These are phyloP conservation scores for Strix uralensis DNA, from an alignment of 2,113 vertebrate genomes.

Conservation along the genomic window DNA sequence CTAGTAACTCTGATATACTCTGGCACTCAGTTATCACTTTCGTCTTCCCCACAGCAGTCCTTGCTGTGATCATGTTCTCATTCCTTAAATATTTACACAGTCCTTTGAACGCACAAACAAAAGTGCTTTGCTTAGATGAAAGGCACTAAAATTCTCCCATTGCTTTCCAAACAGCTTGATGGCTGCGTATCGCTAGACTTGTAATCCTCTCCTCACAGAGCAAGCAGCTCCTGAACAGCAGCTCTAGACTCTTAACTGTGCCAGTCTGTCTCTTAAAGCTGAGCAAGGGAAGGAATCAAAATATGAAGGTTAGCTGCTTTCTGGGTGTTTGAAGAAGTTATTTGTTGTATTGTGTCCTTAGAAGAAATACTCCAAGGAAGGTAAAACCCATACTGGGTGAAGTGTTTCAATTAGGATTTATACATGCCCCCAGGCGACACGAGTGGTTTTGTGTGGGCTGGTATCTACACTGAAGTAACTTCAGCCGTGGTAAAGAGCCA, in stretches of 20 bases:
- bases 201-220: neutral
- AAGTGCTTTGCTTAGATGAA: constrained; percentile 2
- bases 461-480: neutral
- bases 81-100: constrained; percentile 51
- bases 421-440: fast-evolving
- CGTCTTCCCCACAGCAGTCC: neutral
- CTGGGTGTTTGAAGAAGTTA: neutral
- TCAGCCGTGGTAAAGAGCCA: neutral
- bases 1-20: neutral
- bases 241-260: neutral
- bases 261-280: neutral
- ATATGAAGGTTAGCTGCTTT: neutral
- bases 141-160: neutral
- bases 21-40: neutral
- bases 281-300: neutral
- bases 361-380: neutral
- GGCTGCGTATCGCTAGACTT: neutral
- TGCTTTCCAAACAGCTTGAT: neutral
- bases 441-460: neutral
- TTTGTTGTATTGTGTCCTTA: neutral
- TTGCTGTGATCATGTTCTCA: neutral
- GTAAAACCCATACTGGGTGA: neutral
- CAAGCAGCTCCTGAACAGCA: neutral
- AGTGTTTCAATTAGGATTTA: neutral
- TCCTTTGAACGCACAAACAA: neutral